A percentile compares a stretch with the other conserved stretches of the same genome.
Conservation (phyloP, 2,888 invertebrate species). For the Harpalus rufipes region DNA sequence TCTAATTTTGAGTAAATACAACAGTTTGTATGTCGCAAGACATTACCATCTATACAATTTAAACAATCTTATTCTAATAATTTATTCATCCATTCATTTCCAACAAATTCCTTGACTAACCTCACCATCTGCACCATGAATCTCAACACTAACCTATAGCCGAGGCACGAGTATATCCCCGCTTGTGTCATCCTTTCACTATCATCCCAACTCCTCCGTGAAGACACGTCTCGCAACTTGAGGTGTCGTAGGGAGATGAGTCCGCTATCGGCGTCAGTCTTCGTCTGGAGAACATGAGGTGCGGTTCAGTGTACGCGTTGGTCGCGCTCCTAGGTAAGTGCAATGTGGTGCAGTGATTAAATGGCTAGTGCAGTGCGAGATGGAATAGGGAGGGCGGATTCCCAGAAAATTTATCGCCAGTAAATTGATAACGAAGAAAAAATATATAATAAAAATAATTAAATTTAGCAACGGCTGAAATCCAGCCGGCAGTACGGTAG, state of each 20-base stretch:
- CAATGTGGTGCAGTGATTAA: slow-evolving; percentile 1
- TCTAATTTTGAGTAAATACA: too few species aligned
- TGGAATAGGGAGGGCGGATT: neutral
- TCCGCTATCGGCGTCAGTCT: slow-evolving; percentile 52
- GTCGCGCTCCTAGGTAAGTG: slow-evolving; percentile 63
- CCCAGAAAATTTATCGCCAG: neutral
- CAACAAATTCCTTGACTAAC: slow-evolving; percentile 2
- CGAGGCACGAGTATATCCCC: neutral
- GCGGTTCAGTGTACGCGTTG: slow-evolving; percentile 61
- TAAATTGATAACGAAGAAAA: too few species aligned
- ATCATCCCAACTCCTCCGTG: slow-evolving; percentile 5
- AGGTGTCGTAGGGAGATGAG: slow-evolving; percentile 53
- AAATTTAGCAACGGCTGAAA: too few species aligned
- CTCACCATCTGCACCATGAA: neutral
- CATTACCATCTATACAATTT: neutral
- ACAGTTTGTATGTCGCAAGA: neutral
- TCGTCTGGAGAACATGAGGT: slow-evolving; percentile 64
- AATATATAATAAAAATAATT: too few species aligned
- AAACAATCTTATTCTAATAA: neutral
- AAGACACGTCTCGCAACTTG: slow-evolving; percentile 13
- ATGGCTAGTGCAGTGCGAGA: neutral
- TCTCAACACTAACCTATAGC: neutral
- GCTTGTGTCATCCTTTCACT: slow-evolving; percentile 14
- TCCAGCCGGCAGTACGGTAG: too few species aligned
- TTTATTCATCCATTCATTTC: neutral